These are phyloP conservation scores for Salvator merianae DNA, from an alignment of 2,113 vertebrate species.

Conservation along the genomic window DNA sequence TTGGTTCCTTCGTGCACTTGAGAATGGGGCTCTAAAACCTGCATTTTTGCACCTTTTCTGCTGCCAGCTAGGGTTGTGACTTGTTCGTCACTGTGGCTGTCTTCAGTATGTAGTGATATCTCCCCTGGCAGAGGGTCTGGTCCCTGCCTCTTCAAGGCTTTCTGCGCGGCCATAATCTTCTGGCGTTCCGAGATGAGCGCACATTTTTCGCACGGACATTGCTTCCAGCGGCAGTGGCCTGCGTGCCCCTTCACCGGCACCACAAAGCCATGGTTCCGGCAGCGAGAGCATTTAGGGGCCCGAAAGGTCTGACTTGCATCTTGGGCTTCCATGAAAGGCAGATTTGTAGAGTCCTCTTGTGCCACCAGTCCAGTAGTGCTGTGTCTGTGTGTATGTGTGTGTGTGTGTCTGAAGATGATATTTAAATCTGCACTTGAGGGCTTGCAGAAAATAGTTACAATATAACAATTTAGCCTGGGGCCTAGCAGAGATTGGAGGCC, in stretches of 20 bases:
- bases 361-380: fast-evolving
- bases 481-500: not conserved
- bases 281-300: constrained; percentile 81
- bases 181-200: constrained; percentile 79
- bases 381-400: no score
- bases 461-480: constrained; percentile 32
- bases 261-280: constrained; percentile 83
- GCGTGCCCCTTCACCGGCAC: constrained; percentile 83
- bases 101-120: fast-evolving
- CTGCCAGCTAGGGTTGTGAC: fast-evolving
- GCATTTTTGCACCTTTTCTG: not conserved
- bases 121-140: not conserved
- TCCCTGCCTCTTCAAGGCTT: constrained; percentile 68
- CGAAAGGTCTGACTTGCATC: constrained; percentile 48
- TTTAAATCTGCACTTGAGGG: not conserved
- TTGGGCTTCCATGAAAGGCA: not conserved
- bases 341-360: fast-evolving
- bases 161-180: constrained; percentile 81
- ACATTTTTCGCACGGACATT: constrained; percentile 83
- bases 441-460: not conserved
- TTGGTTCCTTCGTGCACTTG: constrained; percentile 21
- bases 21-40: not conserved
- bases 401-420: no score
- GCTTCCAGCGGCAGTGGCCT: constrained; percentile 79
- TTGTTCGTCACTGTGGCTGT: fast-evolving